Evolutionary conservation across 2,888 invertebrate genomes (phyloP), one percentile per base, ranked within the genome.

Genomic region (Willowsia nigromaculata): DNA sequence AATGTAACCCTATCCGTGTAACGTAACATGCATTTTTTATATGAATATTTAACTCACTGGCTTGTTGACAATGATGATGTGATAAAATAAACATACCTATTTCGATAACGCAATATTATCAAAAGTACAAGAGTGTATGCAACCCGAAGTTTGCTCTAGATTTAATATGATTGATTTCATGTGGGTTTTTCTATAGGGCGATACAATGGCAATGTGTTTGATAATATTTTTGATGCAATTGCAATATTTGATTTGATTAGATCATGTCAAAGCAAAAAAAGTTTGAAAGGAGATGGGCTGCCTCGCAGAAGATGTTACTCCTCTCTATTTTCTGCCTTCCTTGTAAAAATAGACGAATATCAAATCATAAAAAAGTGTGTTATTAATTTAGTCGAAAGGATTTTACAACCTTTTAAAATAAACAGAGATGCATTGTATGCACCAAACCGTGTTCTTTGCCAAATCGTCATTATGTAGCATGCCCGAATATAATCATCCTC

Each of bases 61-160:
- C 43, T 40, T 13, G 71, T 25, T 71, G 71, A 71, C 71, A 43
- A 18, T 25, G 71, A 71, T 43, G 22, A 40, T 40, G 65, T 18
- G 7, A 15, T 7, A 11, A 22, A 40, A 43, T 25, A 25, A 9
- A 40, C 7, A 25, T 43, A 18, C 40, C 71, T 71, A 71, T 71
- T 71, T 71, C 25, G 25, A 71, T 71, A 71, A 71, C 43, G 71
- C 43, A 71, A 71, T 11, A 71, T n/a, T 7, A 68, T 3, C 25
- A 65, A 33, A 11, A 22, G 18, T 22, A 3, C 71, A 13, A 40
- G 15, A 13, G 33, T 25, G 3, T 43, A 43, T 71, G 71, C 71
- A 71, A 43, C 27, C n/a, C 65, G 33, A 33, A n/a, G 71, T 71
- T 71, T 71, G 71, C 71, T 71, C 71, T 71, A 71, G 43, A 71